phyloP scores from a whole-genome alignment of 2,888 invertebrate genomes.

The Apodemia duryi region DNA sequence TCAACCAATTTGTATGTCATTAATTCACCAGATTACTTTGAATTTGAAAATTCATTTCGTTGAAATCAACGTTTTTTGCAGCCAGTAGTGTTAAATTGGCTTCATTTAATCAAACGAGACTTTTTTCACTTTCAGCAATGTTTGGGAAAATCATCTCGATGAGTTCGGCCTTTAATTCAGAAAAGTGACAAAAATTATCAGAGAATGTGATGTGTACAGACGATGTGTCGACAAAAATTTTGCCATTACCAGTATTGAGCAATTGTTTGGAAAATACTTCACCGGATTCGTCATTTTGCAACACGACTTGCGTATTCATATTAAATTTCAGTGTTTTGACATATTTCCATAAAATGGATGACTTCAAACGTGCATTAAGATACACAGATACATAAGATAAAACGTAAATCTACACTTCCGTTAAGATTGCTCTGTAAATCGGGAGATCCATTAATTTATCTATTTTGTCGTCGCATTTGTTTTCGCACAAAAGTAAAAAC shows the following conservation, averaged over 20 bases:
- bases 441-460: no score
- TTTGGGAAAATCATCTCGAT: constrained; percentile 23
- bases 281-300: no score
- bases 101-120: constrained; percentile 21
- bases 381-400: no score
- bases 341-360: no score
- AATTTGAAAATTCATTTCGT: constrained; percentile 17
- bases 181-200: constrained; percentile 24
- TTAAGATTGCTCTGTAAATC: no score
- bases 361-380: no score
- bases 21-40: constrained; percentile 17
- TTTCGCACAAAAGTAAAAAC: no score
- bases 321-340: no score
- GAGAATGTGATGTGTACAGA: constrained; percentile 24
- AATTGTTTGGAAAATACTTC: background rate
- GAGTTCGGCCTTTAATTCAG: constrained; percentile 25
- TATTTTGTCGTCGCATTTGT: no score
- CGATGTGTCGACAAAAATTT: constrained; percentile 23
- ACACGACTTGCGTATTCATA: no score
- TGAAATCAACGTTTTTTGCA: constrained; percentile 17
- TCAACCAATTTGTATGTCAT: constrained; percentile 20
- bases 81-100: background rate
- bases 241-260: constrained; percentile 19
- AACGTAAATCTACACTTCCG: no score
- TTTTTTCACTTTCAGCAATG: constrained; percentile 19